Percentiles rank a stretch among this genome's conserved stretches.
Evolutionary conservation across 2,113 vertebrate genomes (phyloP).

Genomic region (Piaya cayana): DNA sequence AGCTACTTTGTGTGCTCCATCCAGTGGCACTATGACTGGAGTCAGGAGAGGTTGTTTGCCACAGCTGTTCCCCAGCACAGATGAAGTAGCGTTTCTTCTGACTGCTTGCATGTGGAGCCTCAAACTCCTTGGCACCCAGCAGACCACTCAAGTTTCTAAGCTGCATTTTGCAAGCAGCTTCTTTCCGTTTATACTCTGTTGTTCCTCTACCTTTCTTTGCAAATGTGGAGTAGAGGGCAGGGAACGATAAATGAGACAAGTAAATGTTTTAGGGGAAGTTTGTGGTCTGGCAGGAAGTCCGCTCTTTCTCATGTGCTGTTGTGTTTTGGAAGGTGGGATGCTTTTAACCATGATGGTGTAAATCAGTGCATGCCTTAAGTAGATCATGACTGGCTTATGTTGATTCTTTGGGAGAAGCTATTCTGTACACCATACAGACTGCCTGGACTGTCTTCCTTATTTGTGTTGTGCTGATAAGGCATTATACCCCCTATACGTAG

Average conservation of each 20-base stretch:
- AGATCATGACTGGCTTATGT: neutral
- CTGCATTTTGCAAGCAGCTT: neutral
- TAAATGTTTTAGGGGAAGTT: neutral
- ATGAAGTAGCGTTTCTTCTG: neutral
- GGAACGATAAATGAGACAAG: neutral
- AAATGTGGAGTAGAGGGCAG: fast-evolving
- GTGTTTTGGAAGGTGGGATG: neutral
- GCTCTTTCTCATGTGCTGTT: neutral
- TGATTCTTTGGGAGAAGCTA: neutral
- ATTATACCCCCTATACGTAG: neutral
- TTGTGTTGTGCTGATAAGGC: neutral
- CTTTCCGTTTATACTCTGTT: neutral
- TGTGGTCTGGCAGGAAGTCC: neutral
- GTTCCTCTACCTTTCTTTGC: neutral
- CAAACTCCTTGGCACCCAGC: neutral
- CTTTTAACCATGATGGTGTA: fast-evolving
- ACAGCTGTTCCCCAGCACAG: neutral
- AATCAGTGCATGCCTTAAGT: neutral
- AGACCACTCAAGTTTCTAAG: fast-evolving
- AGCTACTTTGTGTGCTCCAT: neutral
- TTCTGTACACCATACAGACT: neutral
- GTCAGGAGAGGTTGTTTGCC: neutral
- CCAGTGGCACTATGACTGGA: fast-evolving
- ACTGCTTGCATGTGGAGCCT: fast-evolving
- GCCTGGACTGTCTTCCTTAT: neutral